These are phyloP conservation scores for Nanorana parkeri DNA, from an alignment of 2,113 vertebrate species.

Conservation along the genomic window DNA sequence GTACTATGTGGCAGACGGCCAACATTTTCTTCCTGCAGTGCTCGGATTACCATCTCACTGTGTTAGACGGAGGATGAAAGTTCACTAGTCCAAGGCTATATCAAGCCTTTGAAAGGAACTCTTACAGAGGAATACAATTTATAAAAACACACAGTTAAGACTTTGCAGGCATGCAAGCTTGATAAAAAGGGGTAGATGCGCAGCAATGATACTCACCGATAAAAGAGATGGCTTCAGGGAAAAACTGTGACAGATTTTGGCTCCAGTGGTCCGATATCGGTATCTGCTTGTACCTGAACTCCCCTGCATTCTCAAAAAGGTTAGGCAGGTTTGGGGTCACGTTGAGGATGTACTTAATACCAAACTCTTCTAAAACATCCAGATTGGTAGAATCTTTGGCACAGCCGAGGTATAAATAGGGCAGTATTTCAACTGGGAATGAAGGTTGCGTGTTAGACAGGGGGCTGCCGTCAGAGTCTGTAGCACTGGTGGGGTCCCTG, in stretches of 20 bases:
- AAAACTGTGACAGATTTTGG: slow-evolving; percentile 98
- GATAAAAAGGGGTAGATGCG: no score
- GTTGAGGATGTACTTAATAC: slow-evolving; percentile 99
- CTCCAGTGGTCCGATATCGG: slow-evolving; percentile 99
- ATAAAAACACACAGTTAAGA: no score
- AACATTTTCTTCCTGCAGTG: slow-evolving; percentile 87
- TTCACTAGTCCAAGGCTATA: slow-evolving; percentile 14
- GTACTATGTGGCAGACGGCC: slow-evolving; percentile 89
- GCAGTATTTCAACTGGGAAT: slow-evolving; percentile 95
- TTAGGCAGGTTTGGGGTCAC: slow-evolving; percentile 98
- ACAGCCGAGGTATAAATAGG: slow-evolving; percentile 93
- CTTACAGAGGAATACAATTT: neutral
- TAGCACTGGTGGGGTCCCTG: slow-evolving; percentile 88
- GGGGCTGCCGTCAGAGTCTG: slow-evolving; percentile 92
- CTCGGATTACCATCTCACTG: slow-evolving; percentile 84
- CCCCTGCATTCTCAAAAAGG: slow-evolving; percentile 95
- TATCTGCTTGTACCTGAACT: slow-evolving; percentile 99
- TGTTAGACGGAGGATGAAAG: slow-evolving; percentile 38
- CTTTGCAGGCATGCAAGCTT: no score
- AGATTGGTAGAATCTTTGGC: slow-evolving; percentile 98
- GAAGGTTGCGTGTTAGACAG: slow-evolving; percentile 91
- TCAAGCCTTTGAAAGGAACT: slow-evolving; percentile 20
- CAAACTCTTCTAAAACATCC: slow-evolving; percentile 96
- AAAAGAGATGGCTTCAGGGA: slow-evolving; percentile 97
- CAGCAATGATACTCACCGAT: slow-evolving; percentile 82